These are phyloP conservation scores for Macrosteles quadrilineatus DNA, from an alignment of 1,140 invertebrate genomes.

Conservation along the genomic window DNA sequence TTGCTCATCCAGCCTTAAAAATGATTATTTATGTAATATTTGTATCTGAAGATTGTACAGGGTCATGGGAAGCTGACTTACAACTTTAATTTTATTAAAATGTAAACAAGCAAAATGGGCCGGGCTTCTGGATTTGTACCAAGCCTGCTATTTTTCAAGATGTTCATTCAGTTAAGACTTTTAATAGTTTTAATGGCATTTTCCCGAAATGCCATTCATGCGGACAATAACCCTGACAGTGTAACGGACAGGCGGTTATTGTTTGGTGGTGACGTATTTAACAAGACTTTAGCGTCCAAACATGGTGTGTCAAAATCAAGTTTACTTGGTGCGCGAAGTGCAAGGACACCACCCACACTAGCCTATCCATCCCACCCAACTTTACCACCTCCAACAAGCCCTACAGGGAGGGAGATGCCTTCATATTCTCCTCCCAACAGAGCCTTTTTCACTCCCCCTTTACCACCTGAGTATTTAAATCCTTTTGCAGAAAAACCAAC, in stretches of 20 bases:
- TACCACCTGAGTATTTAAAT: slow-evolving; percentile 75
- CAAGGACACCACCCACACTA: slow-evolving; percentile 38
- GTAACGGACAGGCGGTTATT: slow-evolving; percentile 35
- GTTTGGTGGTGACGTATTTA: slow-evolving; percentile 41
- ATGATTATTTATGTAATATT: too few species aligned
- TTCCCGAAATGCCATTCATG: slow-evolving; percentile 22
- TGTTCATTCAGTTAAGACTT: slow-evolving; percentile 1
- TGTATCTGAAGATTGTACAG: too few species aligned
- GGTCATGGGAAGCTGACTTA: too few species aligned
- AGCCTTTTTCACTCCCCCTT: slow-evolving; percentile 73
- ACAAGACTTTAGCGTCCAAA: slow-evolving; percentile 43
- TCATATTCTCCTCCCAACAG: slow-evolving; percentile 79
- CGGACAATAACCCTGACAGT: slow-evolving; percentile 26
- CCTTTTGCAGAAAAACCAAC: slow-evolving; percentile 84
- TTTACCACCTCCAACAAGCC: slow-evolving; percentile 31
- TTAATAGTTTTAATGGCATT: slow-evolving; percentile 15
- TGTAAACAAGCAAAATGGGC: slow-evolving; percentile 9
- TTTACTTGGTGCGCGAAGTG: slow-evolving; percentile 35
- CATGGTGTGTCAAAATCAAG: slow-evolving; percentile 34
- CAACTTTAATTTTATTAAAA: background rate
- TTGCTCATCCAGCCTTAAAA: too few species aligned
- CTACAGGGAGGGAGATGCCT: slow-evolving; percentile 59
- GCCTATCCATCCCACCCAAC: slow-evolving; percentile 28
- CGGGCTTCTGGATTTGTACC: background rate
- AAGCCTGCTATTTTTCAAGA: background rate